Evolutionary conservation across 2,888 invertebrate genomes (phyloP).

Genomic region (Oligia fasciuncula): DNA sequence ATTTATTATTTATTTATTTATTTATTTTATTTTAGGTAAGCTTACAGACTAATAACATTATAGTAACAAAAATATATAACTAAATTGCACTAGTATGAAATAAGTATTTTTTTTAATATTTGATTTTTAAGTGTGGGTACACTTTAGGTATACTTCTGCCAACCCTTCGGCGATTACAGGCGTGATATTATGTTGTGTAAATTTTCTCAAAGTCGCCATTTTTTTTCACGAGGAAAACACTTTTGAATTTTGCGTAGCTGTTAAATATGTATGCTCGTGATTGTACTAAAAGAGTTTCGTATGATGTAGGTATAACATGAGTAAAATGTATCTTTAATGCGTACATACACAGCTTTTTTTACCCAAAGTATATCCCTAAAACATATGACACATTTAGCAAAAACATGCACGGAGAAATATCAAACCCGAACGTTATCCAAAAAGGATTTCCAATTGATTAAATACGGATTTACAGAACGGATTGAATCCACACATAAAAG

Average conservation of each 20-base stretch:
- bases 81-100: too few relatives aligned
- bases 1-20: too few relatives aligned
- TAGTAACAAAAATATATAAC: too few relatives aligned
- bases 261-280: too few relatives aligned
- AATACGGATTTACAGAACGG: conserved; percentile 21
- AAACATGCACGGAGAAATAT: not conserved
- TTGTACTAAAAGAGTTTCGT: not conserved
- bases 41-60: too few relatives aligned
- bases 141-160: too few relatives aligned
- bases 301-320: not conserved
- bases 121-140: too few relatives aligned
- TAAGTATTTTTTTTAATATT: not conserved
- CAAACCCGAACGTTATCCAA: not conserved
- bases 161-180: too few relatives aligned
- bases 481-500: conserved; percentile 16
- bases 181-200: too few relatives aligned
- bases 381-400: not conserved
- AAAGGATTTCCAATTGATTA: conserved; percentile 33
- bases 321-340: not conserved
- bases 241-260: too few relatives aligned
- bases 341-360: not conserved
- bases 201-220: not conserved
- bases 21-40: too few relatives aligned
- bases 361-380: not conserved
- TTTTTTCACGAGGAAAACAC: not conserved